Evolutionary conservation across 1,140 invertebrate genomes (phyloP).

Genomic region (Gryllus bimaculatus): DNA sequence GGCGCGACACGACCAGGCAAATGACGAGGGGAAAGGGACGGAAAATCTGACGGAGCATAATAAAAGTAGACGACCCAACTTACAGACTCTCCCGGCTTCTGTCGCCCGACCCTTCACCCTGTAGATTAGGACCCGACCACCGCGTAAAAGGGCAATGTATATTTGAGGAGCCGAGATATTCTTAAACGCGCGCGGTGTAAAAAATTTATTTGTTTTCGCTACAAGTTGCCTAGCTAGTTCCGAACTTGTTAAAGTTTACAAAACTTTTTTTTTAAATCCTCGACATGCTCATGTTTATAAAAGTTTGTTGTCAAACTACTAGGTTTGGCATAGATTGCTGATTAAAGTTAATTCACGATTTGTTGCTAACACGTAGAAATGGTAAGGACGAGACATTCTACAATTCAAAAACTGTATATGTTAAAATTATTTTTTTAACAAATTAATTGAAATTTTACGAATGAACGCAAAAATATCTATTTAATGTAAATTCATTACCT

Average conservation of each 20-base stretch:
- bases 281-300: no score
- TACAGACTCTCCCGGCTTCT: background rate
- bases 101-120: background rate
- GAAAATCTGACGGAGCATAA: background rate
- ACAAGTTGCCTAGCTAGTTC: background rate
- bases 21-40: background rate
- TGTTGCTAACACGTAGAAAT: no score
- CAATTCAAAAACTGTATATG: no score
- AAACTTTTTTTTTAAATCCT: background rate
- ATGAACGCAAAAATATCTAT: no score
- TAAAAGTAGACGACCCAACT: background rate
- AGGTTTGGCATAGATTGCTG: no score
- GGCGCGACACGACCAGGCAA: background rate
- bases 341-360: no score
- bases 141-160: background rate
- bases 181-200: background rate
- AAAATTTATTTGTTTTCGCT: background rate
- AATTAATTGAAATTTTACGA: no score
- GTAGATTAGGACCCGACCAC: background rate
- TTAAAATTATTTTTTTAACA: no score
- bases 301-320: no score
- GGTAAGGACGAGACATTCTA: no score
- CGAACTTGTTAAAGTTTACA: background rate
- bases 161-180: background rate
- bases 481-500: no score